Conservation (phyloP, 92 coral and sea anemone genomes). For the Epizoanthus fatuus region DNA sequence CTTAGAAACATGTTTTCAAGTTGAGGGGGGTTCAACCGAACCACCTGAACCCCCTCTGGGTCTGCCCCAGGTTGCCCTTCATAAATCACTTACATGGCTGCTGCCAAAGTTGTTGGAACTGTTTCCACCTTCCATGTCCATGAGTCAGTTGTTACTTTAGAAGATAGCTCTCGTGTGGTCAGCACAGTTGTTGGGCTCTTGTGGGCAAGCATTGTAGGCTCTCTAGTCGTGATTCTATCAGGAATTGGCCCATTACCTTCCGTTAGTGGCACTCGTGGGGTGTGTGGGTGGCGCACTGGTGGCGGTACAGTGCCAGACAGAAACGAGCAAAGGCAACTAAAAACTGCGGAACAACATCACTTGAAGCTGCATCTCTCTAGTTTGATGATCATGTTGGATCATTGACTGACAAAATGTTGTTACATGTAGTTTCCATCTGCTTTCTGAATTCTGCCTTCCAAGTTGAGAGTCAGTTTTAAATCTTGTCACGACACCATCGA, state of each 20-base stretch:
- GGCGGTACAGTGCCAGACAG: neutral
- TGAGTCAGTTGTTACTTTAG: neutral
- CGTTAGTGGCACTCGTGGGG: neutral
- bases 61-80: neutral
- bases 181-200: neutral
- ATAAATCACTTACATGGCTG: constrained; percentile 5
- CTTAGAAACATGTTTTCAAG: too few relatives aligned
- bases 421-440: too few relatives aligned
- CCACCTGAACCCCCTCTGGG: too few relatives aligned
- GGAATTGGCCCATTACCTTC: constrained; percentile 11
- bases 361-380: too few relatives aligned
- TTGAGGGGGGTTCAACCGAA: too few relatives aligned
- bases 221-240: neutral
- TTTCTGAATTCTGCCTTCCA: too few relatives aligned
- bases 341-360: too few relatives aligned
- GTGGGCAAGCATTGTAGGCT: constrained; percentile 4
- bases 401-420: too few relatives aligned
- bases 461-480: too few relatives aligned
- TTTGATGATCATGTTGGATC: too few relatives aligned
- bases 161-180: neutral
- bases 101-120: constrained; percentile 7
- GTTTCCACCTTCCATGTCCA: neutral
- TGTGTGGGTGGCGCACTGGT: neutral
- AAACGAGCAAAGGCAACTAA: too few relatives aligned
- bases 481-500: too few relatives aligned